phyloP scores from a whole-genome alignment of 2,888 invertebrate genomes.

The Andrena marginata region DNA sequence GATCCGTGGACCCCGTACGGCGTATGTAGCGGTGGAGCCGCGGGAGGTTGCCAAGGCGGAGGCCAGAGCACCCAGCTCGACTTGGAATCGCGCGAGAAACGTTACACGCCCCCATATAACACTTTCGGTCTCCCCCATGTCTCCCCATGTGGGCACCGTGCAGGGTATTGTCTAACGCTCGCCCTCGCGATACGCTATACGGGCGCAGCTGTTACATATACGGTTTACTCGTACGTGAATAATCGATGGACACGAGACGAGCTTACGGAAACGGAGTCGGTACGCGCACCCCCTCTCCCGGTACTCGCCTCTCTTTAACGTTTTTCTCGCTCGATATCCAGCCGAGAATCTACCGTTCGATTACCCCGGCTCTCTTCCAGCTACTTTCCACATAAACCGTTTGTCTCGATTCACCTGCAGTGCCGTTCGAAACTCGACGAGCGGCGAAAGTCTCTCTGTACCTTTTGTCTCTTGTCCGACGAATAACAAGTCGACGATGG shows the following conservation, averaged over 20 bases:
- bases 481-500: no score
- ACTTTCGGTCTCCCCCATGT: slow-evolving; percentile 59
- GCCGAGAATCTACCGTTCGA: no score
- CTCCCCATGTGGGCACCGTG: slow-evolving; percentile 58
- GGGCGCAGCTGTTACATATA: slow-evolving; percentile 75
- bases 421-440: background rate
- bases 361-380: no score
- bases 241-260: slow-evolving; percentile 66
- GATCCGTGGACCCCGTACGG: background rate
- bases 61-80: slow-evolving; percentile 15
- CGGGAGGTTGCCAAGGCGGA: background rate
- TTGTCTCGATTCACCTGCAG: no score
- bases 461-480: no score
- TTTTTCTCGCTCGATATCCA: background rate
- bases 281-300: no score
- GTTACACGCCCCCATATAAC: slow-evolving; percentile 67
- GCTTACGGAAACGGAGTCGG: slow-evolving; percentile 12
- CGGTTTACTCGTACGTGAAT: slow-evolving; percentile 60
- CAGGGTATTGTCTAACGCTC: slow-evolving; percentile 71
- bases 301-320: no score
- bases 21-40: background rate
- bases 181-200: slow-evolving; percentile 72
- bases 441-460: background rate
- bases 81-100: slow-evolving; percentile 19
- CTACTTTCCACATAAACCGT: no score